These are phyloP conservation scores for Eupithecia insigniata DNA, from an alignment of 2,888 invertebrate species.

Conservation along the genomic window DNA sequence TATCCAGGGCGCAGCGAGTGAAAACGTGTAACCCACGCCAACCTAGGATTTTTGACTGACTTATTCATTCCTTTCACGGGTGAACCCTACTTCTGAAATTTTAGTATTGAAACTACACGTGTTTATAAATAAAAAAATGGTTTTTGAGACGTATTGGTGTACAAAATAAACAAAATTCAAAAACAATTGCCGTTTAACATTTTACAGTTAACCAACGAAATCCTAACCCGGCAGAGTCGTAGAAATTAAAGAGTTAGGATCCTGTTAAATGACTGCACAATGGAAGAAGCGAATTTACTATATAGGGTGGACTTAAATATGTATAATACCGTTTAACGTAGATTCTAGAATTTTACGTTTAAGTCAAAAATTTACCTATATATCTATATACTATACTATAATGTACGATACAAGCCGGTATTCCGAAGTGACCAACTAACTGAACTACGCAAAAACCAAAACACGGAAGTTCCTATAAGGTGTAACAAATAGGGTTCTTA, in stretches of 20 bases:
- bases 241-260: too few species aligned
- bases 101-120: background rate
- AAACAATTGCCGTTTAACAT: too few species aligned
- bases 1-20: constrained; percentile 41
- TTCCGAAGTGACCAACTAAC: background rate
- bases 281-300: too few species aligned
- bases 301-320: too few species aligned
- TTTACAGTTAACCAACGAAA: too few species aligned
- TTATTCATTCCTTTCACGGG: constrained; percentile 51
- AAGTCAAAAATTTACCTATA: background rate
- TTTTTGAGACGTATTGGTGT: too few species aligned
- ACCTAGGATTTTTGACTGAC: constrained; percentile 48
- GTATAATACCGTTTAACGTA: too few species aligned
- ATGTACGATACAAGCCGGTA: background rate
- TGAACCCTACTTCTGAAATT: constrained; percentile 24
- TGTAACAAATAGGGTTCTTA: background rate
- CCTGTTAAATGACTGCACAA: too few species aligned
- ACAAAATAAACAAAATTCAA: too few species aligned
- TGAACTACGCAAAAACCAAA: background rate
- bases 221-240: too few species aligned
- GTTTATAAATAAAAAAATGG: background rate
- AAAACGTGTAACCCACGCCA: constrained; percentile 38
- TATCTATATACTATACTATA: too few species aligned
- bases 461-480: background rate
- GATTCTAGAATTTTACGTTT: background rate